phyloP scores from a whole-genome alignment of 2,888 invertebrate species.

The Drosophila phalerata region DNA sequence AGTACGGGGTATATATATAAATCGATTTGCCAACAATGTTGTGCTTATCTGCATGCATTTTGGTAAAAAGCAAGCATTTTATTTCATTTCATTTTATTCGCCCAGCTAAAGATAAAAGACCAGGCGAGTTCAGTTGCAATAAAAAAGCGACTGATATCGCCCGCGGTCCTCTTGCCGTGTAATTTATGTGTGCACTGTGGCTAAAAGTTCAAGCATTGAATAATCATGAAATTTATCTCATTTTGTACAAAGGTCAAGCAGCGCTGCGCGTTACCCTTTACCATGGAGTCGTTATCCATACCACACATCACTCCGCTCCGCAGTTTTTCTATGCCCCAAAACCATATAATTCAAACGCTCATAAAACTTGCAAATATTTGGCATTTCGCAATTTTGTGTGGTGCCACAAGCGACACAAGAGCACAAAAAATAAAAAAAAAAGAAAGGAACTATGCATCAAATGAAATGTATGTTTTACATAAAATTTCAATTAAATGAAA shows the following conservation, averaged over 20 bases:
- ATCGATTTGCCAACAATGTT: constrained; percentile 40
- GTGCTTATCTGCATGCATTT: constrained; percentile 60
- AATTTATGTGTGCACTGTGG: constrained; percentile 73
- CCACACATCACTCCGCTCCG: neutral
- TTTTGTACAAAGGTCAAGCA: constrained; percentile 71
- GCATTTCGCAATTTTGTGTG: constrained; percentile 42
- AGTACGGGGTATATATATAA: constrained; percentile 21
- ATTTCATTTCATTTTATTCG: constrained; percentile 67
- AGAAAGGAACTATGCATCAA: constrained; percentile 64
- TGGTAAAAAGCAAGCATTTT: constrained; percentile 57
- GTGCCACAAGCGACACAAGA: constrained; percentile 18
- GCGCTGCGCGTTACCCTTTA: constrained; percentile 12
- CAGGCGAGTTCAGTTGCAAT: constrained; percentile 49
- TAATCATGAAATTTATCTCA: constrained; percentile 76
- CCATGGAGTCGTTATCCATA: constrained; percentile 3
- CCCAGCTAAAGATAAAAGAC: constrained; percentile 56
- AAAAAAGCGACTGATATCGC: constrained; percentile 54
- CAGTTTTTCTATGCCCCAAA: constrained; percentile 21
- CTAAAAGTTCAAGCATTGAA: constrained; percentile 72
- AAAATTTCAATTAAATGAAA: constrained; percentile 79
- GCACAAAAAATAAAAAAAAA: neutral
- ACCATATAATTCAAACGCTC: constrained; percentile 65
- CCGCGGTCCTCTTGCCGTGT: constrained; percentile 42
- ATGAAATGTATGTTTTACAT: constrained; percentile 75
- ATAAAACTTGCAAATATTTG: constrained; percentile 74